Conservation (phyloP, 2,888 invertebrate genomes). For the Melolontha melolontha region DNA sequence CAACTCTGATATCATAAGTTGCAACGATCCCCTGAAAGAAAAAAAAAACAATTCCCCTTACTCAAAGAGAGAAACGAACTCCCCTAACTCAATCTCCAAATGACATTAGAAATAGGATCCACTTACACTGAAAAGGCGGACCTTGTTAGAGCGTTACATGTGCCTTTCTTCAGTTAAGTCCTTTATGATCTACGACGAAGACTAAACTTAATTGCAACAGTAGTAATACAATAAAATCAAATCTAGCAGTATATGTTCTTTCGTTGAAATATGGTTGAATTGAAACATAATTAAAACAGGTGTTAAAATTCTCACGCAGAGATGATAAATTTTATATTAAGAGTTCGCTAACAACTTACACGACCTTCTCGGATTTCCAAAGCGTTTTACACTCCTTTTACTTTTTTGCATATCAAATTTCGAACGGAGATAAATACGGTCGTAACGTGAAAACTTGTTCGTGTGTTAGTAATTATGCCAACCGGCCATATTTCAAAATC, state of each 20-base stretch:
- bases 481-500: slow-evolving; percentile 32
- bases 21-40: no score
- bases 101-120: slow-evolving; percentile 36
- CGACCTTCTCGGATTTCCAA: slow-evolving; percentile 26
- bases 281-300: no score
- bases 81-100: slow-evolving; percentile 29
- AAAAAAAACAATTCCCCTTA: neutral
- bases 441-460: slow-evolving; percentile 27
- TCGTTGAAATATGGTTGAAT: no score
- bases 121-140: slow-evolving; percentile 53
- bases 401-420: slow-evolving; percentile 31
- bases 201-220: slow-evolving; percentile 13
- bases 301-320: neutral
- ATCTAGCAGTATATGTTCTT: neutral
- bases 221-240: slow-evolving; percentile 15
- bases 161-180: slow-evolving; percentile 37
- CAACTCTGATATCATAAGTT: no score
- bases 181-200: slow-evolving; percentile 30
- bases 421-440: slow-evolving; percentile 28
- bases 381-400: slow-evolving; percentile 14
- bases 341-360: neutral
- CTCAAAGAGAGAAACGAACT: slow-evolving; percentile 21
- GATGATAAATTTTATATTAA: slow-evolving; percentile 15
- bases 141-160: slow-evolving; percentile 51
- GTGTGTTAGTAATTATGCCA: slow-evolving; percentile 27